Conservation (phyloP, 2,797 vertebrate species). For the Siniperca undulata region DNA sequence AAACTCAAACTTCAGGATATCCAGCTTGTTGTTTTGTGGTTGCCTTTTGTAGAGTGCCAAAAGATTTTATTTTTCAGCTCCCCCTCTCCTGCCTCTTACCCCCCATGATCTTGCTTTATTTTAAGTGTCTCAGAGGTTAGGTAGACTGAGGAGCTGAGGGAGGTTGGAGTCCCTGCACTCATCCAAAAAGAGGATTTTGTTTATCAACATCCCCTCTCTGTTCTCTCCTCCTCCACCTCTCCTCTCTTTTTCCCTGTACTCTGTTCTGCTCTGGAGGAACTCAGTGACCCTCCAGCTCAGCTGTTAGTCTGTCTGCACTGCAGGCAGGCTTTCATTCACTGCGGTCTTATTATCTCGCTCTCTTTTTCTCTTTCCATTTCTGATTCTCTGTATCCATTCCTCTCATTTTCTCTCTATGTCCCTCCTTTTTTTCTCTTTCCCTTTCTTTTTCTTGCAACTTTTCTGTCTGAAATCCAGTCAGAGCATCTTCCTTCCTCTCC, state of each 20-base stretch:
- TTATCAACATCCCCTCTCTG: slow-evolving; percentile 73
- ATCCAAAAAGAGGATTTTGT: slow-evolving; percentile 73
- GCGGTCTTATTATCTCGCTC: slow-evolving; percentile 51
- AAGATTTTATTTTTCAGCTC: slow-evolving; percentile 57
- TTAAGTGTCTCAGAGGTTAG: slow-evolving; percentile 35
- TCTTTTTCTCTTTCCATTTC: slow-evolving; percentile 39
- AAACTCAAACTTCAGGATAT: slow-evolving; percentile 39
- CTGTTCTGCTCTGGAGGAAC: slow-evolving; percentile 75
- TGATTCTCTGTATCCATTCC: slow-evolving; percentile 36
- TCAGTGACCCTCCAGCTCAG: slow-evolving; percentile 84
- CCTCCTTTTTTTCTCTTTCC: slow-evolving; percentile 3
- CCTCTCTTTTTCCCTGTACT: slow-evolving; percentile 24
- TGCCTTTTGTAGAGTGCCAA: slow-evolving; percentile 43
- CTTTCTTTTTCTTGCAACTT: slow-evolving; percentile 17
- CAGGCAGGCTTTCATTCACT: slow-evolving; percentile 80
- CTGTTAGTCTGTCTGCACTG: slow-evolving; percentile 78
- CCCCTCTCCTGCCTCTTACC: slow-evolving; percentile 31
- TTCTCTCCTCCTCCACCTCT: slow-evolving; percentile 35
- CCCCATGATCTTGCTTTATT: slow-evolving; percentile 37
- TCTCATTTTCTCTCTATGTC: slow-evolving; percentile 11
- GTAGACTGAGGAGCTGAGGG: slow-evolving; percentile 23
- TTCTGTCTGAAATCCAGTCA: slow-evolving; percentile 31
- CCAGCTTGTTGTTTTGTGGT: slow-evolving; percentile 56
- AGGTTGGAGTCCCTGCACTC: slow-evolving; percentile 34
- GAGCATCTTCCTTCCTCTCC: slow-evolving; percentile 7